phyloP scores from a whole-genome alignment of 2,797 vertebrate genomes.

The Merluccius polli region DNA sequence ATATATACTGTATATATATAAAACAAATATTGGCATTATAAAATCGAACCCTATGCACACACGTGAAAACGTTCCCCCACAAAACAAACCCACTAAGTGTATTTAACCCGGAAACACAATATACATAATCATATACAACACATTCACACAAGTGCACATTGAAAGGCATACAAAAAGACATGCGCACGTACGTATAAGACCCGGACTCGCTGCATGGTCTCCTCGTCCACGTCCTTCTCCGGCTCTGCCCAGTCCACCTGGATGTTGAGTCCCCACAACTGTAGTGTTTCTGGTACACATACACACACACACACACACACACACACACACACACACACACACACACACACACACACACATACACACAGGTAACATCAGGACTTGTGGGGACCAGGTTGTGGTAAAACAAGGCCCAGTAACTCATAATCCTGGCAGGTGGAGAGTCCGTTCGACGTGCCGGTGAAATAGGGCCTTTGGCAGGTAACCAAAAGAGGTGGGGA shows the following conservation, averaged over 20 bases:
- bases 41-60: too few relatives aligned
- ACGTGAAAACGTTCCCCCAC: too few relatives aligned
- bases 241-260: constrained; percentile 95
- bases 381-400: neutral
- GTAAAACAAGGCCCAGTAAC: neutral
- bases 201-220: constrained; percentile 87
- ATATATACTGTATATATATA: too few relatives aligned
- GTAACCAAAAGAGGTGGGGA: too few relatives aligned
- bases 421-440: neutral
- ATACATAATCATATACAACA: too few relatives aligned
- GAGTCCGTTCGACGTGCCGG: neutral
- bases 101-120: too few relatives aligned
- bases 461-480: neutral
- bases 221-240: constrained; percentile 88
- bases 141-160: neutral
- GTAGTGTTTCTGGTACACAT: constrained; percentile 76
- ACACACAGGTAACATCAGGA: neutral
- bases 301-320: constrained; percentile 13
- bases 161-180: neutral
- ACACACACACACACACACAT: neutral
- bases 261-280: constrained; percentile 87
- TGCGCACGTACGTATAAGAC: constrained; percentile 50
- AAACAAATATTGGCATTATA: too few relatives aligned
- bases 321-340: constrained; percentile 7
- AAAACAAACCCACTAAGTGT: too few relatives aligned